These are phyloP conservation scores for Philaenus spumarius DNA, from an alignment of 1,140 invertebrate species.

Conservation along the genomic window DNA sequence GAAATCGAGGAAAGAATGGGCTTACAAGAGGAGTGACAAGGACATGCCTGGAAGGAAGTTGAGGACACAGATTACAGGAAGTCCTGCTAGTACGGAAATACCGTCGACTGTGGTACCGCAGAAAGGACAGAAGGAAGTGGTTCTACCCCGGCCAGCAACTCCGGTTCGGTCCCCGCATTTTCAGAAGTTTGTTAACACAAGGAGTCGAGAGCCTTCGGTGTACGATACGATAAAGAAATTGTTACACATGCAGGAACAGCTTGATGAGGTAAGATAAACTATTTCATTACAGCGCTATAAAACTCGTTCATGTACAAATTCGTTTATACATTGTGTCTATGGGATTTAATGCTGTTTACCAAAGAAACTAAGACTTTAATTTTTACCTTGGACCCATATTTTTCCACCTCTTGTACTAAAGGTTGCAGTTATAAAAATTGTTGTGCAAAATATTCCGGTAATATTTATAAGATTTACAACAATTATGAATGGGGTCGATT, in stretches of 20 bases:
- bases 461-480: too few relatives aligned
- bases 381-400: too few relatives aligned
- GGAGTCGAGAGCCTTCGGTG: constrained; percentile 38
- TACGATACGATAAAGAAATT: constrained; percentile 50
- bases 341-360: too few relatives aligned
- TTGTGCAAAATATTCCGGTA: too few relatives aligned
- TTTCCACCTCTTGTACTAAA: too few relatives aligned
- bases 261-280: constrained; percentile 10
- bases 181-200: constrained; percentile 19
- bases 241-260: constrained; percentile 42
- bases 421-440: too few relatives aligned
- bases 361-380: too few relatives aligned
- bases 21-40: constrained; percentile 5
- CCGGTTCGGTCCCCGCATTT: constrained; percentile 43
- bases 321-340: too few relatives aligned
- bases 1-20: constrained; percentile 1
- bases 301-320: too few relatives aligned
- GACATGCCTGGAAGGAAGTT: constrained; percentile 9
- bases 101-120: constrained; percentile 20
- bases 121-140: constrained; percentile 52
- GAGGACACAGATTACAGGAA: constrained; percentile 18
- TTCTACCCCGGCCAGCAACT: constrained; percentile 48
- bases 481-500: too few relatives aligned
- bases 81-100: constrained; percentile 23
- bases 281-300: too few relatives aligned